Evolutionary conservation across 2,888 invertebrate genomes (phyloP), one percentile per base, ranked within the genome.

Genomic region (Orgyia antiqua): DNA sequence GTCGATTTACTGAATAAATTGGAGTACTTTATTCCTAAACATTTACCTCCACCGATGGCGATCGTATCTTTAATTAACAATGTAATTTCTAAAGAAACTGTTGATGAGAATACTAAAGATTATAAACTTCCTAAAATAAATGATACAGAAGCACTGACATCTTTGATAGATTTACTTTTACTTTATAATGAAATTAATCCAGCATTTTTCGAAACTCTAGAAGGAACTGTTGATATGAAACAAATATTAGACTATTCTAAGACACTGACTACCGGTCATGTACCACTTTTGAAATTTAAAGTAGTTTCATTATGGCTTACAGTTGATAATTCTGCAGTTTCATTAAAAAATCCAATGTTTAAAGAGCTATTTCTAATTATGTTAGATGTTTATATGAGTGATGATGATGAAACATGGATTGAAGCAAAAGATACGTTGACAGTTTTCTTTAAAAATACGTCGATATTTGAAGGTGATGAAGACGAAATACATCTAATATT

Each of bases 401-500:
- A 77, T 1, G 60, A 58, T 15, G 72, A 69, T 20, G 48, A 62
- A 12, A 76, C 74, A n/a, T 83, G 83, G 63, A 50, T 72, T 0
- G 89, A 89, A 63, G 87, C 89, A 2, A 89, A 88, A 33, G 68
- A 73, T 27, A 83, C 90, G 2, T 64, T 92, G 13, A 70, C 71
- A 26, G 77, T 72, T 27, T 86, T 94, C 35, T 87, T 94, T 13
- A 84, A 78, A 47, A 89, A 88, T 35, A 90, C 90, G 0, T 84
- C 87, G 3, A 79, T 92, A 42, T 94, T 94, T 60, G 89, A 91
- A 56, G 88, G 87, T 10, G 89, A 88, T 42, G 78, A 82, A 39
- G 76, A 87, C 33, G 93, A 94, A 73, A 88, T 93, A 23, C 88
- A 91, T 59, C 76, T 93, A 35, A 91, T 93, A 88, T 65, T 92